Evolutionary conservation across 2,113 vertebrate genomes (phyloP).

Genomic region (Cisticola juncidis): DNA sequence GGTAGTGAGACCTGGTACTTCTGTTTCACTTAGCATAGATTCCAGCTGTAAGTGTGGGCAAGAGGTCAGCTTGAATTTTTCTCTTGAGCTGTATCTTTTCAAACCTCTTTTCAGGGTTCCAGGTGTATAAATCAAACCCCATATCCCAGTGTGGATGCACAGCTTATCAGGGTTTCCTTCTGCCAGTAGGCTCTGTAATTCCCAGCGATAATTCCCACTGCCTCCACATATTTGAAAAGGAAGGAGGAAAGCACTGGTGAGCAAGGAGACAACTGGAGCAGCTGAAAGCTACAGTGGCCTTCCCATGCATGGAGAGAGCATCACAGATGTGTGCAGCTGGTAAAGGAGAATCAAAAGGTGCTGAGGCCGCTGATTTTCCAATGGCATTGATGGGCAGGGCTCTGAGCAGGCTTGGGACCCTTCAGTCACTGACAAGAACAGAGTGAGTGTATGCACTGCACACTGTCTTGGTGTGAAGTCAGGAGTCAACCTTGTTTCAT

Average conservation of each 20-base stretch:
- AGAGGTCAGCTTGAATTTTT: conserved; percentile 3
- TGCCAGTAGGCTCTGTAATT: not conserved
- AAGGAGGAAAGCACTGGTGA: not conserved
- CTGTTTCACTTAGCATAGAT: not conserved
- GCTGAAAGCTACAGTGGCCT: not conserved
- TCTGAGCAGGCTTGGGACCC: not conserved
- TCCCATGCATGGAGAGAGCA: not conserved
- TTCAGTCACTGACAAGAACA: not conserved
- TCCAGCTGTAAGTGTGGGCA: not conserved
- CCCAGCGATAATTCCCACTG: not conserved
- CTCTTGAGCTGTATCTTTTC: not conserved
- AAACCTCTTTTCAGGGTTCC: not conserved
- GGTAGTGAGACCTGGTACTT: not conserved
- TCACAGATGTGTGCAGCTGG: rapidly evolving
- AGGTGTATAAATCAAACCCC: not conserved
- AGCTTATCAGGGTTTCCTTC: not conserved
- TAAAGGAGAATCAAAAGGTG: not conserved
- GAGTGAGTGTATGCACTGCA: rapidly evolving
- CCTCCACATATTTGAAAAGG: not conserved
- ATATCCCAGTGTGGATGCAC: not conserved
- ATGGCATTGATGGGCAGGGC: not conserved
- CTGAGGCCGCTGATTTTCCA: not conserved
- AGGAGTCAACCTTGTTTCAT: not conserved
- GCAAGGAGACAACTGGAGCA: rapidly evolving
- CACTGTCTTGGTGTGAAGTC: not conserved